phyloP scores from a whole-genome alignment of 2,888 invertebrate genomes.

The Nymphalis polychloros region DNA sequence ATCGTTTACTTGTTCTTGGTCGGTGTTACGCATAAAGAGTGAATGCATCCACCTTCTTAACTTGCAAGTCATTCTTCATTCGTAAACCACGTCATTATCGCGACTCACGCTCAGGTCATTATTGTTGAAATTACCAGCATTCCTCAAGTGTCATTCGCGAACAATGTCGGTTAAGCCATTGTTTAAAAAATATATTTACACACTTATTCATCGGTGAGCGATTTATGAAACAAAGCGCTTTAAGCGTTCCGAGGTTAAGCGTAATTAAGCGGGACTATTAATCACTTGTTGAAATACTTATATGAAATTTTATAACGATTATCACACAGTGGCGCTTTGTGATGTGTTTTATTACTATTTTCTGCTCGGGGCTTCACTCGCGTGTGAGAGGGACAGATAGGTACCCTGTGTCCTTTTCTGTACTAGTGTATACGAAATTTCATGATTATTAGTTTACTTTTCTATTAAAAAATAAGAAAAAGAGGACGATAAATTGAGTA shows the following conservation, averaged over 20 bases:
- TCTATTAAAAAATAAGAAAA: too few species aligned
- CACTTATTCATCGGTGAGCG: conserved; percentile 6
- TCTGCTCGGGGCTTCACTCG: too few species aligned
- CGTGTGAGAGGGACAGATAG: too few species aligned
- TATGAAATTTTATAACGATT: conserved; percentile 4
- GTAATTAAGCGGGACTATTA: conserved; percentile 11
- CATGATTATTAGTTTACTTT: neutral
- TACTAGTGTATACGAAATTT: neutral
- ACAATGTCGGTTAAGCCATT: conserved; percentile 18
- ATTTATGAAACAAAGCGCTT: conserved; percentile 11
- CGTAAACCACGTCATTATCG: conserved; percentile 3
- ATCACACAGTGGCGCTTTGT: neutral
- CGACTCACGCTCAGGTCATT: conserved; percentile 19
- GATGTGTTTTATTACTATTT: neutral
- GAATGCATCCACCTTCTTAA: too few species aligned
- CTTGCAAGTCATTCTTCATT: too few species aligned
- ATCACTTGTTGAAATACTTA: conserved; percentile 10
- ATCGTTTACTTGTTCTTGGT: too few species aligned
- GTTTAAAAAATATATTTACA: conserved; percentile 20
- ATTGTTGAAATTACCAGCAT: conserved; percentile 28
- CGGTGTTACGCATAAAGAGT: too few species aligned
- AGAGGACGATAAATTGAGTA: too few species aligned
- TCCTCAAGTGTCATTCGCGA: conserved; percentile 18
- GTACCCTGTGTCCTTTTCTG: too few species aligned
- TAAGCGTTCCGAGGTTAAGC: conserved; percentile 8